Base-by-base conservation (phyloP, 2,888 invertebrate genomes). In the Eupithecia centaureata region DNA sequence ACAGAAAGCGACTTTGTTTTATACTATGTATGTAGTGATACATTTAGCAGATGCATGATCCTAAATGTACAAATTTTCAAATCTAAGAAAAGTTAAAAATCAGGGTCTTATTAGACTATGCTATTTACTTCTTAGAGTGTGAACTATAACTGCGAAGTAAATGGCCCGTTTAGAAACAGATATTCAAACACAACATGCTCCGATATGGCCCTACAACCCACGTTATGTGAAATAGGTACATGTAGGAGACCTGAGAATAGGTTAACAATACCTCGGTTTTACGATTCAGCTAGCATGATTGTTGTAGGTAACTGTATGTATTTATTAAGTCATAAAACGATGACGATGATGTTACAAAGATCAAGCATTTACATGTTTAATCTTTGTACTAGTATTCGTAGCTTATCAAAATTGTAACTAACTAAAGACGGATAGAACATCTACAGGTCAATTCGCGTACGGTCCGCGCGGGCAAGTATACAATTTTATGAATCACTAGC, bases 81-180 rank as follows among this genome's bases (percentile, higher is more conserved):
- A 22, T 47, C 3, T 47, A 12, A 22, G 4, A 10, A 4, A 47
- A 12, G 47, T 3, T 22, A 5, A 47, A 47, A 47, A 47, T 22
- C 10, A 12, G 8, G 42, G 18, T 5, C 10, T 22, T 22, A n/a
- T 10, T 12, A 12, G 22, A 22, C 47, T 22, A 22, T 10, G 22
- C 22, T 56, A 30, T 56, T 56, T 56, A 28, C n/a, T 22, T 32
- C 3, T 54, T 56, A 2, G 32, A 57, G 13, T 22, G 18, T 32
- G 2, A 57, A 32, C 57, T 13, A 57, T 57, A 57, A 57, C 57
- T 57, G 30, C 18, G 13, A 54, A 70, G 75, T 75, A 77, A 77
- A 82, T 76, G 73, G 77, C 65, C 65, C 73, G 70, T 81, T 79
- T 78, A 82, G 75, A 72, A 72, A 64, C 69, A 68, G 64, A 61